Percentiles rank a stretch among this genome's conserved stretches.
Evolutionary conservation across 2,113 vertebrate species (phyloP).

Genomic region (Heteronetta atricapilla): DNA sequence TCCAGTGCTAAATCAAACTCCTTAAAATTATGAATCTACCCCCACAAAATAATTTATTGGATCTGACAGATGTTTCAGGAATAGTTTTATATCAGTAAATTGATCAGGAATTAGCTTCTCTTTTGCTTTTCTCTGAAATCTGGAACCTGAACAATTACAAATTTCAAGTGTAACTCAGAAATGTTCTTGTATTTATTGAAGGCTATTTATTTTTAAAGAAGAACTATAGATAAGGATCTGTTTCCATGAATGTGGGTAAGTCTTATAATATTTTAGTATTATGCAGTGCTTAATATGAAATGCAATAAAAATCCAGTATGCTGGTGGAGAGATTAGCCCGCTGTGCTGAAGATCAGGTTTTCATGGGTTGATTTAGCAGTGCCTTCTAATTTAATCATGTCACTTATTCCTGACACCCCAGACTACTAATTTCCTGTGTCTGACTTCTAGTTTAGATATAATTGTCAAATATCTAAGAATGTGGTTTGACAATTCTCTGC

Average conservation of each 20-base stretch:
- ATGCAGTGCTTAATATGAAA: rapidly evolving
- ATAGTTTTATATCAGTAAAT: background rate
- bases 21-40: background rate
- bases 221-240: background rate
- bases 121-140: background rate
- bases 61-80: background rate
- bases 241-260: background rate
- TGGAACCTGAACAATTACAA: background rate
- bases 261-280: background rate
- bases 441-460: background rate
- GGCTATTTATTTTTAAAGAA: background rate
- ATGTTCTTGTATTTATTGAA: background rate
- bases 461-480: background rate
- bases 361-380: background rate
- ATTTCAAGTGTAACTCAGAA: background rate
- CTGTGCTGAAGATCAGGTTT: background rate
- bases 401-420: background rate
- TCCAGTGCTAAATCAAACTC: background rate
- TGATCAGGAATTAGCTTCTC: background rate
- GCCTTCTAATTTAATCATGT: constrained; percentile 24
- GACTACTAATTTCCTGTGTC: background rate
- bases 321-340: background rate
- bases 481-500: background rate
- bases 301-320: background rate
- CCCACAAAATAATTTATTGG: background rate